Evolutionary conservation across 2,888 invertebrate species (phyloP).

Genomic region (Salticus scenicus): DNA sequence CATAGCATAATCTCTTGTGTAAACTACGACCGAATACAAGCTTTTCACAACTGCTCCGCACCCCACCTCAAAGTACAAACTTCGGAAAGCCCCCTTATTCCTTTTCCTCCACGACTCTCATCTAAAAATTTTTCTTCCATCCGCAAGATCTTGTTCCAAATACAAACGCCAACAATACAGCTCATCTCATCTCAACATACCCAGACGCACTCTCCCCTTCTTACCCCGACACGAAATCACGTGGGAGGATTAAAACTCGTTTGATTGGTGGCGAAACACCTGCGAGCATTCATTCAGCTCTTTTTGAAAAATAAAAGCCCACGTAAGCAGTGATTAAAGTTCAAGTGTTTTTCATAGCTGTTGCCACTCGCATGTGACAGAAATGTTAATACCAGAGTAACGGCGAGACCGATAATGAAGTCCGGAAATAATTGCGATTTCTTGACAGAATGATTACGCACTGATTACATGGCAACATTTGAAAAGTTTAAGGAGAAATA

Average conservation of each 20-base stretch:
- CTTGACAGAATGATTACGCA: slow-evolving; percentile 12
- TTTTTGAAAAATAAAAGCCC: slow-evolving; percentile 3
- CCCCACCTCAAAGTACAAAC: neutral
- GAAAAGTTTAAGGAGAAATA: neutral
- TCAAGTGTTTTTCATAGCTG: neutral
- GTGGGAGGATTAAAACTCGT: neutral
- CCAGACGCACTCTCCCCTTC: neutral
- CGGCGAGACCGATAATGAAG: slow-evolving; percentile 5
- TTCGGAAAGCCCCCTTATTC: neutral
- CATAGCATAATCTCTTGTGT: slow-evolving; percentile 1
- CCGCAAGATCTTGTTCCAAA: neutral
- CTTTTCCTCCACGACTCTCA: neutral
- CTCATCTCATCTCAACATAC: neutral
- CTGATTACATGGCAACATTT: slow-evolving; percentile 1
- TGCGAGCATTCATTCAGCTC: neutral
- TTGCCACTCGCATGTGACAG: slow-evolving; percentile 17
- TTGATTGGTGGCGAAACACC: slow-evolving; percentile 2
- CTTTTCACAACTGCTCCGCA: neutral
- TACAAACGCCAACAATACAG: neutral
- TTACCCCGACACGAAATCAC: neutral
- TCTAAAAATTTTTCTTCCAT: slow-evolving; percentile 1
- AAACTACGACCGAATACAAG: neutral
- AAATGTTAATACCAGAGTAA: slow-evolving; percentile 2
- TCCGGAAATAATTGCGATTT: slow-evolving; percentile 5
- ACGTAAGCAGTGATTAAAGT: slow-evolving; percentile 19